These are phyloP conservation scores for Selene dorsalis DNA, from an alignment of 2,797 vertebrate genomes.

Conservation along the genomic window DNA sequence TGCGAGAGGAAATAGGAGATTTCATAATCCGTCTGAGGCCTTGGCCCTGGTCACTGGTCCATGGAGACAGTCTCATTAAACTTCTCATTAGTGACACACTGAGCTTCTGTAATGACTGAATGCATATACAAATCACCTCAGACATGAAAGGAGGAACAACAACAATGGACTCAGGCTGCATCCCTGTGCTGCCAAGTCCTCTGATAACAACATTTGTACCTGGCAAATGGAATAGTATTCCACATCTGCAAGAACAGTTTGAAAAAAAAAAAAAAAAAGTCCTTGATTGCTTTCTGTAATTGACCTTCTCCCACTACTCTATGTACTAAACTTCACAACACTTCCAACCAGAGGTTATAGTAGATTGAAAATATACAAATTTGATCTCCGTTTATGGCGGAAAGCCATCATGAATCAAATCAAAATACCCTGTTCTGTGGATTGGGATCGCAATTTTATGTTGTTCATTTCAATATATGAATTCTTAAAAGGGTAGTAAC, in stretches of 20 bases:
- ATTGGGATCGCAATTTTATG: background rate
- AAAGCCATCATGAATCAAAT: conserved; percentile 18
- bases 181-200: conserved; percentile 52
- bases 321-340: background rate
- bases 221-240: conserved; percentile 50
- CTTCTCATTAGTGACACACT: conserved; percentile 85
- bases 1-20: conserved; percentile 81
- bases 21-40: conserved; percentile 79
- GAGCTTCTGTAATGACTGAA: conserved; percentile 80
- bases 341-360: background rate
- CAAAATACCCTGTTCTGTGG: background rate
- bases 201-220: conserved; percentile 62
- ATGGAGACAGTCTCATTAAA: conserved; percentile 80
- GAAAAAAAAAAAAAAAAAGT: background rate
- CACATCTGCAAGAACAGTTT: conserved; percentile 38
- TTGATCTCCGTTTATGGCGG: conserved; percentile 8
- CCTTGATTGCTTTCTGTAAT: conserved; percentile 7
- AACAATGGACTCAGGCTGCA: conserved; percentile 49
- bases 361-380: conserved; percentile 8
- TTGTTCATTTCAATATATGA: conserved; percentile 28
- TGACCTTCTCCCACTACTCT: conserved; percentile 3
- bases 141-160: conserved; percentile 68
- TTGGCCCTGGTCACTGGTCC: conserved; percentile 71
- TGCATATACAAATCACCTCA: conserved; percentile 79
- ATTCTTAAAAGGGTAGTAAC: conserved; percentile 33